These are phyloP conservation scores for Rostratula benghalensis DNA, from an alignment of 2,113 vertebrate species.

Conservation along the genomic window DNA sequence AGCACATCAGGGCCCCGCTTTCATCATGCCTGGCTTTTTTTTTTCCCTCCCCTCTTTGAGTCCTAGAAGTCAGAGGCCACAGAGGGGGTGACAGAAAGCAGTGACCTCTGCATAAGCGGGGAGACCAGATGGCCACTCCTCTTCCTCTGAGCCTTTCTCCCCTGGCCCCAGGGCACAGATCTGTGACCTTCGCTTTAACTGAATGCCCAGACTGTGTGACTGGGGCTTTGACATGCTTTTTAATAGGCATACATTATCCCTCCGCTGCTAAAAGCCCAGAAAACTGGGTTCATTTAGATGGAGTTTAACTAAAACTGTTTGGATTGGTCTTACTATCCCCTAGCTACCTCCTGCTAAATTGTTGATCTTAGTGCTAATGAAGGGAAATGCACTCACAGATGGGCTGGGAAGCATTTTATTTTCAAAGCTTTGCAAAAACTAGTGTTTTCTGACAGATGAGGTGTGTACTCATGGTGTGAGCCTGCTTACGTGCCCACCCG, in stretches of 20 bases:
- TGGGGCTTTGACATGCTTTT: conserved; percentile 61
- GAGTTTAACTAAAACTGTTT: conserved; percentile 65
- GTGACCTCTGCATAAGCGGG: conserved; percentile 86
- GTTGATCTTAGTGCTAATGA: conserved; percentile 57
- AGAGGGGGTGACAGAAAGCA: conserved; percentile 76
- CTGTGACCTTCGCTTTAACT: conserved; percentile 64
- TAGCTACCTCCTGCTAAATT: conserved; percentile 38
- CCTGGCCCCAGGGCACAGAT: conserved; percentile 78
- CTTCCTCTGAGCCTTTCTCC: conserved; percentile 73
- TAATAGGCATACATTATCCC: conserved; percentile 64
- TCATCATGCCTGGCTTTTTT: conserved; percentile 51
- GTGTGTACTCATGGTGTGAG: not conserved
- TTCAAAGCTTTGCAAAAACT: not conserved
- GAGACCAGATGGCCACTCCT: conserved; percentile 85
- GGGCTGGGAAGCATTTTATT: conserved; percentile 9
- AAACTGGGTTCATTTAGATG: conserved; percentile 50
- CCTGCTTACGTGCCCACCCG: not conserved
- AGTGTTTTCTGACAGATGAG: not conserved
- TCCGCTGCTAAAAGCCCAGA: conserved; percentile 26
- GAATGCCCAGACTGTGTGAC: conserved; percentile 66
- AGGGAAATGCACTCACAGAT: not conserved
- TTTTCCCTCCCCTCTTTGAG: conserved; percentile 72
- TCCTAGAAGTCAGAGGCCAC: conserved; percentile 83
- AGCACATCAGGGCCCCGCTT: conserved; percentile 61
- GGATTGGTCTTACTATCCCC: conserved; percentile 55